Evolutionary conservation across 2,113 vertebrate genomes (phyloP), one percentile per base, ranked within the genome.

Genomic region (Petrocephalus zakoni): DNA sequence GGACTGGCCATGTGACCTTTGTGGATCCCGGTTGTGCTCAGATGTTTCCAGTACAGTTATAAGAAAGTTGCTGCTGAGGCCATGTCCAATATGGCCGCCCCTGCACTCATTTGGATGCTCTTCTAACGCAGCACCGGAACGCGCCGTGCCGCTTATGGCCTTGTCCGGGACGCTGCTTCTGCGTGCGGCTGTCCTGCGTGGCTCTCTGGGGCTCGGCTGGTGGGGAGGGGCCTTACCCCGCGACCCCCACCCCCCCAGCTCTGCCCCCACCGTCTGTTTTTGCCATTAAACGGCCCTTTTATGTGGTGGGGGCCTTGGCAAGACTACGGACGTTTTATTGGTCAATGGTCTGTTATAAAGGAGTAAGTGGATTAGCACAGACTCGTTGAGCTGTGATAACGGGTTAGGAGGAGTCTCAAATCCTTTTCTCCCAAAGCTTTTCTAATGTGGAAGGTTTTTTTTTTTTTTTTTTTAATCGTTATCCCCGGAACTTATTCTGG

Each of bases 291-390:
- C 89, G 86, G 89, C 89, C 85, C 86, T 93, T 94, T 91, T 94
- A 94, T 93, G 93, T 95, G 91, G 93, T 92, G 90, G 91, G 91
- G 91, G 87, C 91, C 91, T 92, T 92, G 94, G 93, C 94, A 92
- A 91, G 88, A 86, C 72, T 55, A 89, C 47, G 78, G 90, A 90
- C 88, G 91, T 92, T 82, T 83, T 94, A 94, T 92, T 90, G 88
- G 93, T 89, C 91, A 88, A 93, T 90, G 89, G 92, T 90, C 92
- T 93, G 93, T 90, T 94, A 91, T 95, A 94, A 95, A 95, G 93
- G 61, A 64, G 72, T 92, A 92, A 93, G 91, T 92, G 92, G 90
- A 88, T 91, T 93, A 92, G 88, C 93, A 93, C 88, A 89, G 91
- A 82, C 81, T 82, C 89, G 88, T 85, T 61, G 53, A 81, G 82